Evolutionary conservation across 2,888 invertebrate species (phyloP).

Genomic region (Phytoseiulus persimilis): DNA sequence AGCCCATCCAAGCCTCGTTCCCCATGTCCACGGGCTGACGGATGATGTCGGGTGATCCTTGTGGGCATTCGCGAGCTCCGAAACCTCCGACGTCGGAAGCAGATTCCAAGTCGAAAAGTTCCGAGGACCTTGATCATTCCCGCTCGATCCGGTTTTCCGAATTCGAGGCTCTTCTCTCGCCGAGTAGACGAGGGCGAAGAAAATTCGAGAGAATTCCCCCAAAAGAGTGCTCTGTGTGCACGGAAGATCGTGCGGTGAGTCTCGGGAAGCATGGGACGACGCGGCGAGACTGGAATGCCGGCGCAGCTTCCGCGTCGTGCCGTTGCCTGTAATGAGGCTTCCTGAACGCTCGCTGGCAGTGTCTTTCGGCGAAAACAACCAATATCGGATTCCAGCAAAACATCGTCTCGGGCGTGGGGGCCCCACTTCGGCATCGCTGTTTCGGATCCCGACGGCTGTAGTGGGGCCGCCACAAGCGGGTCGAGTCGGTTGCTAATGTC

Average conservation of each 20-base stretch:
- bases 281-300: not conserved
- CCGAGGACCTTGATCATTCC: too few species aligned
- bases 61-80: not conserved
- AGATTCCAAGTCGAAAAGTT: too few species aligned
- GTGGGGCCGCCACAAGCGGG: not conserved
- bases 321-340: not conserved
- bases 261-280: not conserved
- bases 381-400: slow-evolving; percentile 34
- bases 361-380: slow-evolving; percentile 35
- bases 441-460: not conserved
- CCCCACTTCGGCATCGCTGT: not conserved
- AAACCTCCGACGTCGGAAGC: not conserved
- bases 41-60: not conserved
- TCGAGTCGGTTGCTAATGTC: not conserved
- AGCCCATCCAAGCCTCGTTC: not conserved
- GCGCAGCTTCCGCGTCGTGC: not conserved
- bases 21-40: not conserved
- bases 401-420: not conserved
- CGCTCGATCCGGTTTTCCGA: too few species aligned
- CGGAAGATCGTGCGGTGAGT: not conserved
- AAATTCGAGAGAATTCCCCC: not conserved
- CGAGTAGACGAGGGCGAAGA: too few species aligned
- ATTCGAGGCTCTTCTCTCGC: too few species aligned
- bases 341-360: not conserved
- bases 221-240: not conserved